phyloP scores from a whole-genome alignment of 2,113 vertebrate genomes.

The Aptenodytes patagonicus region DNA sequence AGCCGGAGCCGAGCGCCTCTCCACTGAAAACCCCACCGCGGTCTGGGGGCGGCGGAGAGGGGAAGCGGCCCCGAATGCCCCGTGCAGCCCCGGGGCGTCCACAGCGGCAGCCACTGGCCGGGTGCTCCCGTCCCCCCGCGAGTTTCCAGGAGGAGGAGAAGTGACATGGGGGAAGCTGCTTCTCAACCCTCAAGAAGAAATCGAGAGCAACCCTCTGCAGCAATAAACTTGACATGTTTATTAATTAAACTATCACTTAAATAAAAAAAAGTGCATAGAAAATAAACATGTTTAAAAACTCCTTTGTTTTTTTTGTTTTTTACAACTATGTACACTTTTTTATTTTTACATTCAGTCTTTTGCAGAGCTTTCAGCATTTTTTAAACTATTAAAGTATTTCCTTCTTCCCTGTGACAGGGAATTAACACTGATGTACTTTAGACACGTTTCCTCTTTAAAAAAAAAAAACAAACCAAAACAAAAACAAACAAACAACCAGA shows the following conservation, averaged over 20 bases:
- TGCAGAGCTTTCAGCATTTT: slow-evolving; percentile 93
- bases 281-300: slow-evolving; percentile 99
- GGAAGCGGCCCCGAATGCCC: background rate
- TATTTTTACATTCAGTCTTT: slow-evolving; percentile 99
- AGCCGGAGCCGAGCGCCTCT: rapidly evolving
- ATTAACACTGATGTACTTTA: slow-evolving; percentile 91
- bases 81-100: background rate
- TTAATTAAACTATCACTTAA: slow-evolving; percentile 99
- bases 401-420: slow-evolving; percentile 90
- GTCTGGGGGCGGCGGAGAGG: background rate
- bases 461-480: slow-evolving; percentile 22
- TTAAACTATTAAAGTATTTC: slow-evolving; percentile 82
- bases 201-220: slow-evolving; percentile 63
- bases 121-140: rapidly evolving
- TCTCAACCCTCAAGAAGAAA: slow-evolving; percentile 6
- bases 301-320: slow-evolving; percentile 94
- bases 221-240: slow-evolving; percentile 99
- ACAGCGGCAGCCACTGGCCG: background rate
- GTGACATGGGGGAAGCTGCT: rapidly evolving
- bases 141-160: background rate
- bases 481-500: slow-evolving; percentile 58
- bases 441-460: slow-evolving; percentile 58
- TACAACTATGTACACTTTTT: slow-evolving; percentile 99
- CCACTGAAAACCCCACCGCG: rapidly evolving
- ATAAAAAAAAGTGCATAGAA: slow-evolving; percentile 99